Evolutionary conservation across 2,113 vertebrate genomes (phyloP).

Genomic region (Mustela lutreola): DNA sequence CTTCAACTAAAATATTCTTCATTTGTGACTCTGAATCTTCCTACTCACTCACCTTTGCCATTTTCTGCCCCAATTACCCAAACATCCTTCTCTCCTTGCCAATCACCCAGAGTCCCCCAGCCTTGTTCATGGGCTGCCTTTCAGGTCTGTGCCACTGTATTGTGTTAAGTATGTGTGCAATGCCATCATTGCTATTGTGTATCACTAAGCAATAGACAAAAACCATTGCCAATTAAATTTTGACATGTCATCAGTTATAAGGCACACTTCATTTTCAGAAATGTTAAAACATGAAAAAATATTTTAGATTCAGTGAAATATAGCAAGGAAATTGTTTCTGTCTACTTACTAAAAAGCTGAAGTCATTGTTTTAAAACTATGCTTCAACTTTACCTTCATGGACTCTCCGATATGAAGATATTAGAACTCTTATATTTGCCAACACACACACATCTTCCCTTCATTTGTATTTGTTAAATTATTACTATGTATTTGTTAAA

Average conservation of each 20-base stretch:
- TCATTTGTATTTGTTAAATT: background rate
- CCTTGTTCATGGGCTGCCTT: background rate
- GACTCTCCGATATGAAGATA: background rate
- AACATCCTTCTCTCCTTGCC: background rate
- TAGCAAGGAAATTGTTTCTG: background rate
- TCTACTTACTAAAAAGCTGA: background rate
- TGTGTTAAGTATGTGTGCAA: background rate
- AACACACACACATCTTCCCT: background rate
- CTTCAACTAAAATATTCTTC: slow-evolving; percentile 37
- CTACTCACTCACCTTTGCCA: slow-evolving; percentile 45
- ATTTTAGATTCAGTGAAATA: background rate
- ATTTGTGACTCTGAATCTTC: background rate
- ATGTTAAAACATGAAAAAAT: background rate
- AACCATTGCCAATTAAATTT: background rate
- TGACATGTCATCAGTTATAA: background rate
- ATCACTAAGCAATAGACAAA: background rate
- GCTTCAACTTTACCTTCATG: background rate
- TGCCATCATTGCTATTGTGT: background rate
- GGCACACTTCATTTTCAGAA: background rate
- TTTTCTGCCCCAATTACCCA: slow-evolving; percentile 60
- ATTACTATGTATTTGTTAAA: background rate
- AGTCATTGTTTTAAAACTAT: background rate
- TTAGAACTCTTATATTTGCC: background rate
- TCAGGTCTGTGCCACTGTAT: background rate
- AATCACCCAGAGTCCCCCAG: background rate